Conservation (phyloP, 2,113 vertebrate species). For the Charina bottae region DNA sequence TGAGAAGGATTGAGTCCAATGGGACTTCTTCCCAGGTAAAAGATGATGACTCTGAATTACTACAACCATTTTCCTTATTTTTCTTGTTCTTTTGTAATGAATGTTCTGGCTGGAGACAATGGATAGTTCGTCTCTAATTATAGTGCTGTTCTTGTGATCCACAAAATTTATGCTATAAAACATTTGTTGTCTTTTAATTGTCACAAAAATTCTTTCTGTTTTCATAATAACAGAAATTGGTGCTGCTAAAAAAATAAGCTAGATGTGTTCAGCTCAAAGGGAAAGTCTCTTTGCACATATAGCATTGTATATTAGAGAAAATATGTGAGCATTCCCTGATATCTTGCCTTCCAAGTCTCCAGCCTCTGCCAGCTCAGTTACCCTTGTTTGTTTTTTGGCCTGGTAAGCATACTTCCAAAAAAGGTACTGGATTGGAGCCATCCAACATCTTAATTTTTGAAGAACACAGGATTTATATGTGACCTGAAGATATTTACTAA, state of each 20-base stretch:
- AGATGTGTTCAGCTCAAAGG: not conserved
- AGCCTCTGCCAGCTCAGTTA: not conserved
- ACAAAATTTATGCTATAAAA: not conserved
- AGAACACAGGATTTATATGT: not conserved
- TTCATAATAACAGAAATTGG: not conserved
- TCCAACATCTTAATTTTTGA: not conserved
- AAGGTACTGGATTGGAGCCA: not conserved
- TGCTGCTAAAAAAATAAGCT: not conserved
- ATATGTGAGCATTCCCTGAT: not conserved
- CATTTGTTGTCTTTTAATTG: not conserved
- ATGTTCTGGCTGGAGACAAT: not conserved
- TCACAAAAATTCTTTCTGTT: not conserved
- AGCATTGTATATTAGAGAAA: not conserved
- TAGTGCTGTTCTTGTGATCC: not conserved
- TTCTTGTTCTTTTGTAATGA: not conserved
- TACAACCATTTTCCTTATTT: not conserved
- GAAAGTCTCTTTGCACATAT: not conserved
- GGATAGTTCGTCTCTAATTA: not conserved
- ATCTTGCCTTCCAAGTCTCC: not conserved
- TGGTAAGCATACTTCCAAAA: not conserved
- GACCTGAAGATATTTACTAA: not conserved
- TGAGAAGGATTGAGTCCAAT: not conserved
- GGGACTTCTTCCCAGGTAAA: not conserved
- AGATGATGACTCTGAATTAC: not conserved
- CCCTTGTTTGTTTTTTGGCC: not conserved